Evolutionary conservation across 2,113 vertebrate genomes (phyloP), one percentile per base, ranked within the genome.

Genomic region (Peromyscus leucopus): DNA sequence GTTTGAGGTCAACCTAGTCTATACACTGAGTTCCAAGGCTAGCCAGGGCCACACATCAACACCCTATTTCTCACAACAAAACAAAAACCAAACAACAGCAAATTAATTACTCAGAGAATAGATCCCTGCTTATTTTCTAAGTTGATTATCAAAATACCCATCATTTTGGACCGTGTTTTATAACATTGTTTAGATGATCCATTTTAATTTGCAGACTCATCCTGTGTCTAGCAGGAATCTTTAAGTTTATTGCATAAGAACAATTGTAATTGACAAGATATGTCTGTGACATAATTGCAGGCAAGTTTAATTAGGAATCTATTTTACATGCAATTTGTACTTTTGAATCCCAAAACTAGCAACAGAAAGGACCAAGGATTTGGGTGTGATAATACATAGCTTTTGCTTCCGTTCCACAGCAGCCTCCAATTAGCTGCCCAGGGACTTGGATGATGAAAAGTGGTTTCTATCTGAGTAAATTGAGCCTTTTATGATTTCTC

Each of bases 371-470:
- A 5, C 8, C 55, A 67, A 90, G 22, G 39, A 93, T 83, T 92
- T 46, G 69, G 42, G 0, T 85, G 69, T 71, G 39, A 48, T 76
- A 39, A 33, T 31, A 72, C 33, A 51, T 61, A 22, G 11, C 5
- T 90, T 96, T 28, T 88, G 42, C 80, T 83, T 5, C 26, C 48
- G 33, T 55, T 61, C 26, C 17, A 48, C 28, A 21, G 33, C 61
- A 79, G 83, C 19, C 8, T 88, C 42, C 89, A 90, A 85, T 33
- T 61, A 90, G 90, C 91, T 95, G 21, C 61, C 78, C 11, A 94
- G 63, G 26, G 76, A 80, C 3, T 78, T 72, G 24, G 39, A 78
- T 26, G 89, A 82, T 0, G 1, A 48, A 55, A 17, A 83, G 21
- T 36, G 16, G 16, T 71, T 89, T 86, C 75, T 55, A 46, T 13